These are phyloP conservation scores for Xenopus petersii DNA, from an alignment of 2,797 vertebrate genomes.

Conservation along the genomic window DNA sequence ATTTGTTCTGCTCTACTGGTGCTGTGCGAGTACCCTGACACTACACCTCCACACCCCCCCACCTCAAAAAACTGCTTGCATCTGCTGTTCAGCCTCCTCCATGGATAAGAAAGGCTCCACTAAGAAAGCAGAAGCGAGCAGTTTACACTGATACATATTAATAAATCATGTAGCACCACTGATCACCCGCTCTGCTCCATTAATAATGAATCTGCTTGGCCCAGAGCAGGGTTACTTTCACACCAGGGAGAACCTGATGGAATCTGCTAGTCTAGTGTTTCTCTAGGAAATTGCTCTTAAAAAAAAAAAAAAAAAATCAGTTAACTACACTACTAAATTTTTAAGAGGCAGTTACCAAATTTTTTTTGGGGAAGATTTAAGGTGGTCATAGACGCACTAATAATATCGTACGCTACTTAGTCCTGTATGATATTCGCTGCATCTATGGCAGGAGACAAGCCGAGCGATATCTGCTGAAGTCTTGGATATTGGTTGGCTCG, in stretches of 20 bases:
- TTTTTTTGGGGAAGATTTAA: no score
- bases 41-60: neutral
- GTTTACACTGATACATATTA: slow-evolving; percentile 37
- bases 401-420: no score
- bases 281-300: no score
- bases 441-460: no score
- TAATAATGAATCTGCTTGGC: slow-evolving; percentile 21
- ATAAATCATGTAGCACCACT: slow-evolving; percentile 26
- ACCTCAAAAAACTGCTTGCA: neutral
- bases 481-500: no score
- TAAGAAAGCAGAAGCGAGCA: slow-evolving; percentile 16
- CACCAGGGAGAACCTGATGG: neutral
- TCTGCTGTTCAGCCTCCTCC: neutral
- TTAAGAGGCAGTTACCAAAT: no score
- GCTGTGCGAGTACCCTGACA: neutral
- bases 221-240: slow-evolving; percentile 4
- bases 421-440: no score
- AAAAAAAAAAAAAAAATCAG: no score
- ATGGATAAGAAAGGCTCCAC: neutral
- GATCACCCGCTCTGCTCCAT: slow-evolving; percentile 13
- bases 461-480: no score
- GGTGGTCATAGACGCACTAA: no score
- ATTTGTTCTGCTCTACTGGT: neutral
- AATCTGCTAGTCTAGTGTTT: no score
- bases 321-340: no score